These are phyloP conservation scores for Ursus arctos DNA, from an alignment of 2,113 vertebrate species.

Conservation along the genomic window DNA sequence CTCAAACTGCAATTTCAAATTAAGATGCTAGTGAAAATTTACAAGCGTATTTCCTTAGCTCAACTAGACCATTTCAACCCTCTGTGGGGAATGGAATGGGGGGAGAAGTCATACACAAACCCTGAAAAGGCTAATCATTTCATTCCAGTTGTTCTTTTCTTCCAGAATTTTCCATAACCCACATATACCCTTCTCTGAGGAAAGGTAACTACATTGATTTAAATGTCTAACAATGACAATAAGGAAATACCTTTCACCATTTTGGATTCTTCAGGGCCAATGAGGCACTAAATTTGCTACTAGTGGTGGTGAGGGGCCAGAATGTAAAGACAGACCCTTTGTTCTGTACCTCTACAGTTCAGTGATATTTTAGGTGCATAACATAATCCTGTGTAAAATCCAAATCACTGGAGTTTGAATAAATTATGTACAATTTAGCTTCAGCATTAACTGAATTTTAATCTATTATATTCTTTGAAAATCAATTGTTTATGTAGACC, in stretches of 20 bases:
- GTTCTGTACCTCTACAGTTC: not conserved
- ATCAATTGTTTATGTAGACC: conserved; percentile 29
- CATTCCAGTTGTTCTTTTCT: not conserved
- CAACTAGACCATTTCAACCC: not conserved
- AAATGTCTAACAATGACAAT: conserved; percentile 23
- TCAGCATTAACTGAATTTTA: conserved; percentile 59
- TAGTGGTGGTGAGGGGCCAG: not conserved
- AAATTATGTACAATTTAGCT: conserved; percentile 14
- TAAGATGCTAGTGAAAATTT: conserved; percentile 40
- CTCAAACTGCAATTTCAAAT: conserved; percentile 58
- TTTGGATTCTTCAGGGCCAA: conserved; percentile 25
- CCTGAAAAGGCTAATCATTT: conserved; percentile 35
- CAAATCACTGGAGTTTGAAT: not conserved
- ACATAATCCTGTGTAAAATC: not conserved
- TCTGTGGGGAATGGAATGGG: not conserved
- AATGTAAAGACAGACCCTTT: conserved; percentile 20
- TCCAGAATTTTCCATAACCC: conserved; percentile 16
- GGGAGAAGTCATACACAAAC: not conserved
- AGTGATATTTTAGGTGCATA: not conserved
- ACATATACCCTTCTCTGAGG: not conserved
- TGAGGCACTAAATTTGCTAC: conserved; percentile 22
- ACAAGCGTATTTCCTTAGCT: not conserved
- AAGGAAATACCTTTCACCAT: conserved; percentile 41
- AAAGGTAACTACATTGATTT: conserved; percentile 11
- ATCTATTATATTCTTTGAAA: conserved; percentile 58